Base-by-base conservation (phyloP, 2,797 vertebrate species). In the Strix occidentalis region DNA sequence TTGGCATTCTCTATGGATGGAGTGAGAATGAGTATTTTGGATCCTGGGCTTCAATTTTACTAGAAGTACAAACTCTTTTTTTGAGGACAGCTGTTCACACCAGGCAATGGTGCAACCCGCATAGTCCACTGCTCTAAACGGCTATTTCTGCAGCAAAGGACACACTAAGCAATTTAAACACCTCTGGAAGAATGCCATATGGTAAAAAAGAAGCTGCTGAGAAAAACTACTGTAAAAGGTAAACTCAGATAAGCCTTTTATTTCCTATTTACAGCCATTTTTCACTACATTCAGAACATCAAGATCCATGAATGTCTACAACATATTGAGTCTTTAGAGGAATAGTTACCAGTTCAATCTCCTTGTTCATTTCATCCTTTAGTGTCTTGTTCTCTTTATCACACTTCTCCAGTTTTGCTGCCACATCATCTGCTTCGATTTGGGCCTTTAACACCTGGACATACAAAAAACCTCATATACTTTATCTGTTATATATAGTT, bases 361-460 rank as follows among this genome's bases (percentile, higher is more conserved):
- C 98, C 63, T 96, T 97, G 88, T 98, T 98, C 98, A 99, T 97
- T 96, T 99, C 98, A 8, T 97, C 98, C 61, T 97, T 98, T 29
- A 98, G 83, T 2, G 75, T 82, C 93, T 96, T 98, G 24, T 98
- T 99, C 82, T 99, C 98, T 87, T 90, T 97, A 68, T 99, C 98
- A 3, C 97, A 98, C 84, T 96, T 97, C 74, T 99, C 98, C 95
- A 99, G 97, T 57, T 97, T 98, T 74, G 97, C 76, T 17, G 98
- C 94, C 89, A 98, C 98, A 26, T 99, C 99, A 13, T 99, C 98
- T 9, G 98, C 98, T 80, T 99, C 99, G 5, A 98, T 95, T 33
- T 97, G 98, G 15, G 98, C 98, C 94, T 99, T 99, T 87, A 98
- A 95, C 50, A 99, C 98, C 99, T 99, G 92, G 21, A 79, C 29